Evolutionary conservation across 2,113 vertebrate species (phyloP), one percentile per base, ranked within the genome.

Genomic region (Odobenus rosmarus): DNA sequence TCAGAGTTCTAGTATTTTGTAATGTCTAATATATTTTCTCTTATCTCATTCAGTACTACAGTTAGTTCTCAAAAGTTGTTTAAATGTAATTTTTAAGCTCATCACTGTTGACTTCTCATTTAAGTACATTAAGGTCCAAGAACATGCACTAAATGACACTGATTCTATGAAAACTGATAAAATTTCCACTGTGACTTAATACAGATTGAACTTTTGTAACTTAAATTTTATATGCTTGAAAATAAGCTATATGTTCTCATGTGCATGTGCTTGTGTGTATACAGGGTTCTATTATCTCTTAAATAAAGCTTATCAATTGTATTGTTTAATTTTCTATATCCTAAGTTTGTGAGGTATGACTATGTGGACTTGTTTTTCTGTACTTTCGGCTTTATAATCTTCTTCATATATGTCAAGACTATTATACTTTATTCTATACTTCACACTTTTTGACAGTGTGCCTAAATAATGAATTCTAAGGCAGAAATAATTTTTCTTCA

Each of bases 61-160:
- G 42, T 74, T 55, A 71, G 10, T 88, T 93, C 72, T 55, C 33
- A 88, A 46, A 77, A 77, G 74, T 77, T 77, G 74, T 77, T 49
- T 77, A 76, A 88, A 88, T 57, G 3, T 57, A 83, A 89, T 83
- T 83, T 82, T 72, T 19, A 83, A 82, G 51, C 24, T 84, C 42
- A 39, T 69, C 62, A 71, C 19, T 53, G 36, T 18, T 92, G 36
- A 93, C 67, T 96, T 96, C 90, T 85, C 80, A 77, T 64, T 62
- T 24, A 91, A 76, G n/a, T 67, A 51, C 80, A 87, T 3, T 88
- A 53, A 92, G 39, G 13, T 83, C 9, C 69, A 96, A 88, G 36
- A 88, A 93, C 19, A 83, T 51, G 24, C 13, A 82, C 49, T 83
- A 82, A 72, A 8, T 83, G 18, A 69, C 71, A 88, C 0, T 31